phyloP scores from a whole-genome alignment of 1,140 invertebrate genomes.

The Uloborus diversus region DNA sequence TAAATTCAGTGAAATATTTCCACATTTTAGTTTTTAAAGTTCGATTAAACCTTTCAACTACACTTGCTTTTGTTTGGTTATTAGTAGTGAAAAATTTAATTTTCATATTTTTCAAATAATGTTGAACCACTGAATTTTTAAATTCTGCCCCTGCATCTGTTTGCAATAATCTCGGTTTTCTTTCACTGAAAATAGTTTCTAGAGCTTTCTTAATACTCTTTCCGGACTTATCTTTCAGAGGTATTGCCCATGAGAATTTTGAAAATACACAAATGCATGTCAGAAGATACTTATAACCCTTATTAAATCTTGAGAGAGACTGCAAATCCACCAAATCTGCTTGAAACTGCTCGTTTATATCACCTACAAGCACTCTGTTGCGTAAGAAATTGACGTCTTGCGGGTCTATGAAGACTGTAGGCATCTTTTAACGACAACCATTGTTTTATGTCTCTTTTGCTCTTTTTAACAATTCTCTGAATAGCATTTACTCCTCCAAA shows the following conservation, averaged over 20 bases:
- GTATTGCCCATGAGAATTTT: not conserved
- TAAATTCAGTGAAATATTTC: slow-evolving; percentile 8
- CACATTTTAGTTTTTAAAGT: slow-evolving; percentile 2
- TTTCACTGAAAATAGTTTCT: not conserved
- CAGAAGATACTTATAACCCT: not conserved
- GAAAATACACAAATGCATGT: not conserved
- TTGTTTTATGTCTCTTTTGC: not conserved
- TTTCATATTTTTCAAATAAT: not conserved
- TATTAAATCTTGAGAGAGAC: not conserved
- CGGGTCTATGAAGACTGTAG: not conserved
- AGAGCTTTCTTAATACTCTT: not conserved
- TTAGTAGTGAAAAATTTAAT: not conserved
- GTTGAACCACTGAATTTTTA: not conserved
- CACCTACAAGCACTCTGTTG: not conserved
- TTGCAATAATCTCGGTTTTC: not conserved
- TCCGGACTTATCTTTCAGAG: not conserved
- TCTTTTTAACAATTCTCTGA: not conserved
- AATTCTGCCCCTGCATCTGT: not conserved
- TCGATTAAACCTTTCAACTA: not conserved
- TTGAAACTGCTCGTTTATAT: not conserved
- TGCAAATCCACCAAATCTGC: not conserved
- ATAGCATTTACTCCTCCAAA: not conserved
- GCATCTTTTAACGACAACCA: not conserved
- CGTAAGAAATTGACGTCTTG: not conserved
- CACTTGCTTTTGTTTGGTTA: not conserved